Conservation (phyloP, 2,113 vertebrate genomes). For the Plotosus lineatus region DNA sequence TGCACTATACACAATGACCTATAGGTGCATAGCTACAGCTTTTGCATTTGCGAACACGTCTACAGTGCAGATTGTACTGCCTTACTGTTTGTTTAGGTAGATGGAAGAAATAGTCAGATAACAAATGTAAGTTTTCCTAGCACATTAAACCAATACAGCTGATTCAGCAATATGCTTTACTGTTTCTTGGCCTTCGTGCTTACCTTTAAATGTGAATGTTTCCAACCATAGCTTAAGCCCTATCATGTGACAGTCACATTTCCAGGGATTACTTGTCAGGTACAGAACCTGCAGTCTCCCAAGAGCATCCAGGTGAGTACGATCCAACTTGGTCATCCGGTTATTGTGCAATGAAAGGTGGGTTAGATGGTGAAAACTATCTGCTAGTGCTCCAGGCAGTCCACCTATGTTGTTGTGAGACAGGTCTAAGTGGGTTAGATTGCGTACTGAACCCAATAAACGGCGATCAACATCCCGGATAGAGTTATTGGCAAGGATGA, state of each 20-base stretch:
- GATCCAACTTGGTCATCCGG: conserved; percentile 82
- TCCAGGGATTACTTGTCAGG: conserved; percentile 89
- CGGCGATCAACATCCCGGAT: conserved; percentile 85
- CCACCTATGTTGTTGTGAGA: conserved; percentile 85
- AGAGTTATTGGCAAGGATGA: conserved; percentile 86
- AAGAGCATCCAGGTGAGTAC: conserved; percentile 83
- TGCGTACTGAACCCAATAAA: conserved; percentile 80
- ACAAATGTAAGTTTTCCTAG: not conserved
- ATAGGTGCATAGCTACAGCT: no score
- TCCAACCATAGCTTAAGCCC: conserved; percentile 96
- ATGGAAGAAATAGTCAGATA: not conserved
- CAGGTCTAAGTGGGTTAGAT: conserved; percentile 85
- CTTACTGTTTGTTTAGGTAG: not conserved
- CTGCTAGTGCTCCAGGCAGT: conserved; percentile 80
- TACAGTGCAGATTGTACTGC: not conserved
- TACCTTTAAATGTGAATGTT: conserved; percentile 91
- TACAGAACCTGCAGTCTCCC: conserved; percentile 79
- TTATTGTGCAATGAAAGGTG: conserved; percentile 83
- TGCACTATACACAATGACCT: no score
- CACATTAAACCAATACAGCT: not conserved
- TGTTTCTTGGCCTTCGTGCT: conserved; percentile 1
- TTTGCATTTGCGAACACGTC: not conserved
- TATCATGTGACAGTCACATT: conserved; percentile 89
- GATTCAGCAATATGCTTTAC: not conserved
- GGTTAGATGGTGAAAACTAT: conserved; percentile 83